phyloP scores from a whole-genome alignment of 2,888 invertebrate genomes.

The Himalopsyche tibetana region DNA sequence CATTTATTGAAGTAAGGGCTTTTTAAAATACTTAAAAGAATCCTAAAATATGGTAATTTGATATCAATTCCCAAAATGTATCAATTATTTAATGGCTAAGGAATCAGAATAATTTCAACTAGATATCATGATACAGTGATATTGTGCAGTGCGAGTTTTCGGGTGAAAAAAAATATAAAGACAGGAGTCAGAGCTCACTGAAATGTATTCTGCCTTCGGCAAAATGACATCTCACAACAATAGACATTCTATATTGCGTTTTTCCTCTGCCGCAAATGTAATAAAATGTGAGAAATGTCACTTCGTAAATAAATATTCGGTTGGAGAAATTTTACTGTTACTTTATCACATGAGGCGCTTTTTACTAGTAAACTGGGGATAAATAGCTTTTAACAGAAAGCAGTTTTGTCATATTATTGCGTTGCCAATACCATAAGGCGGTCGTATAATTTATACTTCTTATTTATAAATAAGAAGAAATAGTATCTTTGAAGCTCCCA shows the following conservation, averaged over 20 bases:
- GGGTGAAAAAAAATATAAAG: background rate
- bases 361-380: slow-evolving; percentile 24
- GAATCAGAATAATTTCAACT: background rate
- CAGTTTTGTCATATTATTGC: background rate
- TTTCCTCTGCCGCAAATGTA: slow-evolving; percentile 41
- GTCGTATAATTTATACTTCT: too few species aligned
- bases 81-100: background rate
- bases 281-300: slow-evolving; percentile 42
- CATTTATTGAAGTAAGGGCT: too few species aligned
- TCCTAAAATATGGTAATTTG: too few species aligned
- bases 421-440: too few species aligned
- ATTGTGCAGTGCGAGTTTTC: background rate
- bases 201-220: slow-evolving; percentile 24
- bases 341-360: slow-evolving; percentile 20
- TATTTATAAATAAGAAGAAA: too few species aligned
- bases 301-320: slow-evolving; percentile 42
- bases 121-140: background rate
- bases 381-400: background rate
- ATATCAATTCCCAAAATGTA: too few species aligned
- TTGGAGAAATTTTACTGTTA: slow-evolving; percentile 32
- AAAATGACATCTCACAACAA: slow-evolving; percentile 43
- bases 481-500: too few species aligned
- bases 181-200: slow-evolving; percentile 2
- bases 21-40: too few species aligned
- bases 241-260: slow-evolving; percentile 42